Conservation (phyloP, 2,888 invertebrate genomes). For the Cheilosia pagana region DNA sequence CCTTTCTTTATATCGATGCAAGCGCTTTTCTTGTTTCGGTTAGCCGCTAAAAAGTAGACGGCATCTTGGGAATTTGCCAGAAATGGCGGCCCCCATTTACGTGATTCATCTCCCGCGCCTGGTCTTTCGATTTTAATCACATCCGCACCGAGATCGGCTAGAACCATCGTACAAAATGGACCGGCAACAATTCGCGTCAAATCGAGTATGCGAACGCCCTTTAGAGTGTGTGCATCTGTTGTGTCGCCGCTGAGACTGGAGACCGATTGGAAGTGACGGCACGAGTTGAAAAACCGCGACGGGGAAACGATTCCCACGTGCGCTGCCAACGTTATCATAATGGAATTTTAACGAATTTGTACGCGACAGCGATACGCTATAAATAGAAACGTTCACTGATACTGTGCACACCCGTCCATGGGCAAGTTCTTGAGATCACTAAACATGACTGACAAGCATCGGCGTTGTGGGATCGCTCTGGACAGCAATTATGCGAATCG, state of each 20-base stretch:
- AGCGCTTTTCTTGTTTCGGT: slow-evolving; percentile 97
- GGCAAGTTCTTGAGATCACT: slow-evolving; percentile 30
- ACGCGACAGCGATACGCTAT: neutral
- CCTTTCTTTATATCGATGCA: slow-evolving; percentile 92
- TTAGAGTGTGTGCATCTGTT: slow-evolving; percentile 86
- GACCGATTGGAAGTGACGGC: slow-evolving; percentile 36
- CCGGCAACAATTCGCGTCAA: slow-evolving; percentile 95
- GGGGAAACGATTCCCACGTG: slow-evolving; percentile 12
- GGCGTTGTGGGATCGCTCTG: neutral
- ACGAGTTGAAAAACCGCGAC: neutral
- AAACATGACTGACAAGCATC: neutral
- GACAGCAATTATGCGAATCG: neutral
- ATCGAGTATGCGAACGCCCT: slow-evolving; percentile 90
- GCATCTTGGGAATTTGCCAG: slow-evolving; percentile 87
- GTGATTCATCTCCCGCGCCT: slow-evolving; percentile 92
- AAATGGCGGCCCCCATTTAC: slow-evolving; percentile 97
- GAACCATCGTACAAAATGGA: slow-evolving; percentile 96
- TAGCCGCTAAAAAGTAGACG: slow-evolving; percentile 93
- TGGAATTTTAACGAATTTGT: neutral
- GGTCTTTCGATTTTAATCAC: slow-evolving; percentile 96
- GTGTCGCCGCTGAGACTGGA: slow-evolving; percentile 32
- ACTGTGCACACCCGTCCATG: slow-evolving; percentile 18
- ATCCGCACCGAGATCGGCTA: slow-evolving; percentile 96
- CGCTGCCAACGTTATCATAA: slow-evolving; percentile 18
- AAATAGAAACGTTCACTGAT: slow-evolving; percentile 11